phyloP scores from a whole-genome alignment of 1,140 invertebrate genomes.

The Drosophila erecta region DNA sequence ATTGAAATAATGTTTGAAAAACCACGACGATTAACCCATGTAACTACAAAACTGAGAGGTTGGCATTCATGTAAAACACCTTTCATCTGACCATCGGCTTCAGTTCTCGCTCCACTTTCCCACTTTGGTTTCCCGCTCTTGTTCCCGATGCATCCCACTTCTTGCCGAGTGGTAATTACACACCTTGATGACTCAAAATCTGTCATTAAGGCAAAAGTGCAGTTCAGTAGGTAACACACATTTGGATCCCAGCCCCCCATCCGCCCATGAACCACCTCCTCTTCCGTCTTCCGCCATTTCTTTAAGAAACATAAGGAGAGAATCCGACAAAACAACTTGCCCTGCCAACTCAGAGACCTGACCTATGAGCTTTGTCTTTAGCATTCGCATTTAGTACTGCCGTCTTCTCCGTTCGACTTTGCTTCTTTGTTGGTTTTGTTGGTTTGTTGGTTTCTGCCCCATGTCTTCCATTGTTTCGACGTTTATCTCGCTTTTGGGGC shows the following conservation, averaged over 20 bases:
- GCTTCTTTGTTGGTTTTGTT: slow-evolving; percentile 34
- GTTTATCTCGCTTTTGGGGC: slow-evolving; percentile 37
- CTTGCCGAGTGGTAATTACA: slow-evolving; percentile 17
- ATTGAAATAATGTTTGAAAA: neutral
- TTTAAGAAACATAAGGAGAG: slow-evolving; percentile 17
- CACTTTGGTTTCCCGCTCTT: too few relatives aligned
- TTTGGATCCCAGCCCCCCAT: slow-evolving; percentile 3
- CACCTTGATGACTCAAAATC: slow-evolving; percentile 35
- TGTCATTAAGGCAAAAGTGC: slow-evolving; percentile 40
- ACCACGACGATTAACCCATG: neutral
- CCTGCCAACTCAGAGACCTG: slow-evolving; percentile 69
- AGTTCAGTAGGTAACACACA: slow-evolving; percentile 47
- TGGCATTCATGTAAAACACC: neutral
- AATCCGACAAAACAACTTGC: slow-evolving; percentile 49
- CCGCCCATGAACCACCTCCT: neutral
- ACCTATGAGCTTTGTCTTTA: slow-evolving; percentile 61
- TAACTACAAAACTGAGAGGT: neutral
- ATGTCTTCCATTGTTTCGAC: slow-evolving; percentile 31
- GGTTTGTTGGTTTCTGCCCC: slow-evolving; percentile 25
- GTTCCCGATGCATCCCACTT: slow-evolving; percentile 20
- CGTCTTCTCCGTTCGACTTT: slow-evolving; percentile 21
- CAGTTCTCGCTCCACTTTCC: slow-evolving; percentile 24
- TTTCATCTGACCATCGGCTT: slow-evolving; percentile 1
- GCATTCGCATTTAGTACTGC: slow-evolving; percentile 13
- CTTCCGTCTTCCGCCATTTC: neutral